Evolutionary conservation across 2,888 invertebrate genomes (phyloP).

Genomic region (Lutraria lutraria): DNA sequence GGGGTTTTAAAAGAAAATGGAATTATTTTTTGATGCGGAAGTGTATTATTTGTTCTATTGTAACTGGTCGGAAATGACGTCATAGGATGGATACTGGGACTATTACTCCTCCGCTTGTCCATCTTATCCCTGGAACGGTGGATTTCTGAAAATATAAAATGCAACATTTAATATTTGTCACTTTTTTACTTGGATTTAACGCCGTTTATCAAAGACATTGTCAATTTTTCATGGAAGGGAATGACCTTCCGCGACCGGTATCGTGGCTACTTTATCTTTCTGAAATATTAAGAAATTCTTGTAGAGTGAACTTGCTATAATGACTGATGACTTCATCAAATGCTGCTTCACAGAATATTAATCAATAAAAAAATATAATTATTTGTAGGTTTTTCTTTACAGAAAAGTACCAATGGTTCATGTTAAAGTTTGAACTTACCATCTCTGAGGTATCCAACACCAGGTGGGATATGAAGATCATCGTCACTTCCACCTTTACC

Average conservation of each 20-base stretch:
- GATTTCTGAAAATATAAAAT: constrained; percentile 50
- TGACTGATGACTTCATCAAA: background rate
- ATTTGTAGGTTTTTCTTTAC: background rate
- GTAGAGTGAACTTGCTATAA: background rate
- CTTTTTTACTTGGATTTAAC: background rate
- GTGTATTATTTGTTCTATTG: constrained; percentile 22
- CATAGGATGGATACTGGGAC: constrained; percentile 51
- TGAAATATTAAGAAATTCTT: background rate
- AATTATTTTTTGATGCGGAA: constrained; percentile 63
- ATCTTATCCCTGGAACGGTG: constrained; percentile 48
- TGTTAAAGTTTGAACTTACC: constrained; percentile 6
- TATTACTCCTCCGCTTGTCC: constrained; percentile 48
- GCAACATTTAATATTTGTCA: background rate
- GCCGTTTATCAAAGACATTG: no score
- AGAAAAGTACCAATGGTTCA: background rate
- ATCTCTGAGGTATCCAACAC: constrained; percentile 25
- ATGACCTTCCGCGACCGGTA: no score
- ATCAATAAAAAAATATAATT: no score
- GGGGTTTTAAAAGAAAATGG: constrained; percentile 64
- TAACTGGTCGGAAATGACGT: constrained; percentile 59
- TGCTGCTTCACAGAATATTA: no score
- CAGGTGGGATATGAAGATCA: constrained; percentile 61
- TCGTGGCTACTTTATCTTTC: no score
- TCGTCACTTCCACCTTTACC: constrained; percentile 75
- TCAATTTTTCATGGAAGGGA: no score